Evolutionary conservation across 2,888 invertebrate species (phyloP).

Genomic region (Hirtodrosophila histrioides): DNA sequence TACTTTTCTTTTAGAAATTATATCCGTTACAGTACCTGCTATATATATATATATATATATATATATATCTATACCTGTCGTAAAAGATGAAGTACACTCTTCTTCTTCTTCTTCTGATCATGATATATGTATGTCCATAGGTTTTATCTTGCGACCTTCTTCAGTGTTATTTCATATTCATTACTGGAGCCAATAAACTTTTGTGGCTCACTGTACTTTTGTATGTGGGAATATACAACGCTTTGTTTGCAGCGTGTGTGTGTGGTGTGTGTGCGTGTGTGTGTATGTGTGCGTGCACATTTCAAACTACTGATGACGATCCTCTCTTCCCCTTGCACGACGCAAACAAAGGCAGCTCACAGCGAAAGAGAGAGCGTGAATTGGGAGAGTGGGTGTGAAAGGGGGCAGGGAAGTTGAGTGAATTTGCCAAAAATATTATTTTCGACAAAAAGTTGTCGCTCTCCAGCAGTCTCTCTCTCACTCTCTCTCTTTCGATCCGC

Average conservation of each 20-base stretch:
- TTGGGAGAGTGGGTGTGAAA: constrained; percentile 1
- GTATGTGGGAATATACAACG: constrained; percentile 1
- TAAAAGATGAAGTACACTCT: no score
- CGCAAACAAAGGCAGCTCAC: constrained; percentile 8
- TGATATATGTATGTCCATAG: no score
- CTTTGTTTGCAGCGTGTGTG: constrained; percentile 11
- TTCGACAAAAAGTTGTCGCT: constrained; percentile 26
- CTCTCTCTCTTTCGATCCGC: constrained; percentile 6
- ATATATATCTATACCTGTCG: no score
- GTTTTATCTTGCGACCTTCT: no score
- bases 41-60: no score
- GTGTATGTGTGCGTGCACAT: constrained; percentile 36
- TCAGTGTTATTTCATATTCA: no score
- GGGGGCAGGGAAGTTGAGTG: constrained; percentile 24
- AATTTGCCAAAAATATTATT: constrained; percentile 52
- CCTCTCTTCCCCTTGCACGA: constrained; percentile 14
- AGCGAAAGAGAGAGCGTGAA: constrained; percentile 1
- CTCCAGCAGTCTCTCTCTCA: not conserved
- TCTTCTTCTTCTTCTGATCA: no score
- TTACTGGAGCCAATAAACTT: no score
- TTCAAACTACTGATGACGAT: constrained; percentile 42
- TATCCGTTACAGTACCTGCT: no score
- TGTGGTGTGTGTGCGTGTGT: constrained; percentile 1
- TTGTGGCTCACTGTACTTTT: not conserved
- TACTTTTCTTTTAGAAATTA: no score